Base-by-base conservation (phyloP, 2,888 invertebrate species). In the Nomada ruficornis region DNA sequence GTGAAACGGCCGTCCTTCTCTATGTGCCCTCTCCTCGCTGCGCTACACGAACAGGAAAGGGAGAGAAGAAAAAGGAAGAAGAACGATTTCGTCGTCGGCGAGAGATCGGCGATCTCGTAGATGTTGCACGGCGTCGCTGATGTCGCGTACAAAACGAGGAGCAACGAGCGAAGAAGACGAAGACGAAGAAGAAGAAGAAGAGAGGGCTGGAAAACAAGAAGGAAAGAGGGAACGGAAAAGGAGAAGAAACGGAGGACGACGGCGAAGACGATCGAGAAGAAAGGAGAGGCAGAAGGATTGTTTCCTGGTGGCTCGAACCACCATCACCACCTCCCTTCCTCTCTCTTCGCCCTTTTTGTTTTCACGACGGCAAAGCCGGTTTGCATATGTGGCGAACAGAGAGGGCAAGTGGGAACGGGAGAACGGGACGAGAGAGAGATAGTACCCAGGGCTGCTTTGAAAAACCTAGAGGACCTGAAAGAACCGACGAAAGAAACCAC, bases 341-440 rank as follows among this genome's bases (percentile, higher is more conserved):
- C 55, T 64, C 44, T 50, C 78, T 80, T 79, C 69, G 54, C 78
- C 86, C 84, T 86, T 90, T 90, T 90, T 91, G 84, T 87, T 89
- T 88, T 89, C 87, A 82, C 84, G 79, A 87, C 78, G 87, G 82
- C 82, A 76, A 87, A 91, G 90, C 91, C 90, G 90, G 91, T 91
- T 91, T 91, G 90, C 90, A 91, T 91, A 89, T 89, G 88, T 76
- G 79, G 72, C 36, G 78, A 62, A 83, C 59, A 74, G 78, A 80
- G 82, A 84, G 65, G 47, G 10, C 10, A 18, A 62, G 67, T 59
- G 67, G 60, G 29, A 54, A 42, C 42, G 50, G 64, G 59, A 29
- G 55, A 55, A 77, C 47, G 67, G 57, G 69, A 54, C 72, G 69
- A 75, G 62, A 63, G 26, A 57, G 82, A 80, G 26, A 2, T 26